Evolutionary conservation across 2,113 vertebrate genomes (phyloP).

Genomic region (Leptosomus discolor): DNA sequence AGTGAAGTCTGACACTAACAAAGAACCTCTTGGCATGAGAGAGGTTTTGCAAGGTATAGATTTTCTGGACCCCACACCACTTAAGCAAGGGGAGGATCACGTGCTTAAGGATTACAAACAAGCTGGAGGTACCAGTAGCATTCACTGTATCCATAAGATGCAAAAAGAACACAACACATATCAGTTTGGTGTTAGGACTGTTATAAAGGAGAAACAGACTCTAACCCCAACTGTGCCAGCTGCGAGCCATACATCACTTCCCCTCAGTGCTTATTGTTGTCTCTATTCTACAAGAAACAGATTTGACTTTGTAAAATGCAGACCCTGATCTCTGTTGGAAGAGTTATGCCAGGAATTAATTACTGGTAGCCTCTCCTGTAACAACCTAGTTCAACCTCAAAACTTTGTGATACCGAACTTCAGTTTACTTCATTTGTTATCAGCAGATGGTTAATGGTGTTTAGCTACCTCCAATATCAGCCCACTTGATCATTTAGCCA

Average conservation of each 20-base stretch:
- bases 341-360: neutral
- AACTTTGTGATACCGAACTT: neutral
- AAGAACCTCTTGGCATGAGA: neutral
- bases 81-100: neutral
- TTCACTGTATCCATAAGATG: neutral
- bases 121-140: neutral
- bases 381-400: neutral
- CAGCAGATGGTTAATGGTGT: constrained; percentile 9
- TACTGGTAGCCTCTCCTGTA: neutral
- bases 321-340: neutral
- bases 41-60: neutral
- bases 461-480: constrained; percentile 1
- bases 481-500: constrained; percentile 27
- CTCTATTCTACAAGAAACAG: neutral
- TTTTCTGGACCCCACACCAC: constrained; percentile 2
- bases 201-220: neutral
- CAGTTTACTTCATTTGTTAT: neutral
- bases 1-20: neutral
- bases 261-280: neutral
- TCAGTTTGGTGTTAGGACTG: neutral
- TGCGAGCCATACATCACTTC: neutral
- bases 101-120: neutral
- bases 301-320: neutral
- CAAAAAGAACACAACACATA: neutral
- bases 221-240: neutral